Evolutionary conservation across 2,113 vertebrate species (phyloP).

Genomic region (Lamprologus lemairii): DNA sequence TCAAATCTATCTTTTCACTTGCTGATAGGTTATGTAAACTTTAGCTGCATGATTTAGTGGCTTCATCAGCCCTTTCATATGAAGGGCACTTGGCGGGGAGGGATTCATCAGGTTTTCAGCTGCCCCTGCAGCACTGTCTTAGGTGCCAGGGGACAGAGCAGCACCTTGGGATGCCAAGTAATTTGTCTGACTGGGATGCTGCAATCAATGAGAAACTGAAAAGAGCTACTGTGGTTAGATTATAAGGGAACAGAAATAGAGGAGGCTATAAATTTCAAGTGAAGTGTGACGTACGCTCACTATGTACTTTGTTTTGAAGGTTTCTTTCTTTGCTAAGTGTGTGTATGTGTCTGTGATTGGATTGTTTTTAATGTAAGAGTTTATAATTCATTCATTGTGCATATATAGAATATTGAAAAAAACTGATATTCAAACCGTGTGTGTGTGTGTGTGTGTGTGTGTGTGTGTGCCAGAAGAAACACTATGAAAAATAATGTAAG

Average conservation of each 20-base stretch:
- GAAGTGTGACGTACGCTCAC: not conserved
- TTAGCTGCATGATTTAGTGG: not conserved
- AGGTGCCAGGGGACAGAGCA: not conserved
- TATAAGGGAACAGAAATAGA: not conserved
- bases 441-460: not conserved
- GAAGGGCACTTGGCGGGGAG: not conserved
- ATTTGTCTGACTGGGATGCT: constrained; percentile 24
- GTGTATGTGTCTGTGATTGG: not conserved
- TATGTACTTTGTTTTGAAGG: not conserved
- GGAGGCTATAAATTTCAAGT: not conserved
- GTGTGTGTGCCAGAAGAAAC: not conserved
- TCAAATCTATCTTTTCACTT: not conserved
- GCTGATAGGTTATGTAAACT: not conserved
- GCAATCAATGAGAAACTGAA: constrained; percentile 19
- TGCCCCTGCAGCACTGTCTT: not conserved
- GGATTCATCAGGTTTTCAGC: not conserved
- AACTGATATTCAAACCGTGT: not conserved
- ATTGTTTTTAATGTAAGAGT: not conserved
- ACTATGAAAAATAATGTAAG: not conserved
- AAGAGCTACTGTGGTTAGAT: constrained; percentile 19
- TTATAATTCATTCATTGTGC: not conserved
- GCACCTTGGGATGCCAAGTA: not conserved
- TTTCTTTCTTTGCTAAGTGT: not conserved
- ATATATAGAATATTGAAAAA: not conserved
- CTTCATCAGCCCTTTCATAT: not conserved